A percentile compares a stretch with the other conserved stretches of the same genome.
Evolutionary conservation across 2,888 invertebrate species (phyloP).

Genomic region (Bhutanitis thaidina): DNA sequence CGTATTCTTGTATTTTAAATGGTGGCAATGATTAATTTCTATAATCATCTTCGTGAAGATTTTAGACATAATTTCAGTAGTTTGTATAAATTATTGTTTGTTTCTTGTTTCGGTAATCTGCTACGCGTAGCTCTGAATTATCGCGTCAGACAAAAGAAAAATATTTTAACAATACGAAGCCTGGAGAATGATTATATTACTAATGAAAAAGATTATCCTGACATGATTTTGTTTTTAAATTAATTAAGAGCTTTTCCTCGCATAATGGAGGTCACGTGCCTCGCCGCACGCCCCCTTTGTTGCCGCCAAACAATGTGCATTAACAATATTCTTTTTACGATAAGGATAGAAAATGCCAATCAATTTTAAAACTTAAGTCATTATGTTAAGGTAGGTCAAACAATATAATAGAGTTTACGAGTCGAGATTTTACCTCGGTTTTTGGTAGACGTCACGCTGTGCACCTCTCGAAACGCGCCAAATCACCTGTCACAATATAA

Average conservation of each 20-base stretch:
- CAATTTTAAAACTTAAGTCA: slow-evolving; percentile 1
- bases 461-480: slow-evolving; percentile 34
- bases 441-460: slow-evolving; percentile 32
- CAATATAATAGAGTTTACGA: neutral
- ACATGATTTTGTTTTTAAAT: slow-evolving; percentile 26
- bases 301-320: slow-evolving; percentile 39
- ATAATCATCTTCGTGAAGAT: too few species aligned
- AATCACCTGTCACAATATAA: slow-evolving; percentile 56
- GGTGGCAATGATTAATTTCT: too few species aligned
- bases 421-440: slow-evolving; percentile 1
- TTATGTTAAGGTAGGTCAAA: neutral
- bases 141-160: too few species aligned
- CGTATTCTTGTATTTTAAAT: too few species aligned
- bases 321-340: neutral
- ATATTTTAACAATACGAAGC: slow-evolving; percentile 14
- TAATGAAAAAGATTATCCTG: slow-evolving; percentile 23
- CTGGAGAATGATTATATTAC: slow-evolving; percentile 22
- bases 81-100: too few species aligned
- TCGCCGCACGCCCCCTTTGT: slow-evolving; percentile 42
- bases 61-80: too few species aligned
- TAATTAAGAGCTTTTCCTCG: slow-evolving; percentile 45
- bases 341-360: neutral
- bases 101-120: too few species aligned
- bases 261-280: slow-evolving; percentile 57
- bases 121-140: too few species aligned